These are phyloP conservation scores for Ptilorrhoa leucosticta DNA, from an alignment of 2,113 vertebrate genomes.

Conservation along the genomic window DNA sequence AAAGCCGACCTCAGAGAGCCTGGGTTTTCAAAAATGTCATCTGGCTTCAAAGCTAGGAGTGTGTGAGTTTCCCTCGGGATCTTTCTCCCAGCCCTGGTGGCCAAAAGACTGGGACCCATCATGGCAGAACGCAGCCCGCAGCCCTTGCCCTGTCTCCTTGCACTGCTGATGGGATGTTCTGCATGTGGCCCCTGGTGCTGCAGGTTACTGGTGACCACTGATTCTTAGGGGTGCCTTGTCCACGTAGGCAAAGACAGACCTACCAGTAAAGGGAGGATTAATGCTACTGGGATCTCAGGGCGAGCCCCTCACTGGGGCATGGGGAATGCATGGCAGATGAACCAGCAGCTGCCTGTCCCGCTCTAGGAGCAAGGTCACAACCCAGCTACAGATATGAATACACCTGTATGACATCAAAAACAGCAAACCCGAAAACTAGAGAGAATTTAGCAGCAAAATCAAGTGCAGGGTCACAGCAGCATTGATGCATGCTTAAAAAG, in stretches of 20 bases:
- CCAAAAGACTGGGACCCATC: background rate
- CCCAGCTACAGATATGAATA: background rate
- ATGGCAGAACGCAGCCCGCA: background rate
- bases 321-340: background rate
- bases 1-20: background rate
- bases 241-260: background rate
- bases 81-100: background rate
- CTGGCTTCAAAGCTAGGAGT: fast-evolving
- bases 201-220: background rate
- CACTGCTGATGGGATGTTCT: background rate
- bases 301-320: fast-evolving
- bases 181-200: background rate
- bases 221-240: background rate
- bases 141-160: background rate
- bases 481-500: background rate
- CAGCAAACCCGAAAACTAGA: background rate
- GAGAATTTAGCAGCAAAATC: background rate
- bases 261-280: background rate
- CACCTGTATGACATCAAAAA: background rate
- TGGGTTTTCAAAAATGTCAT: background rate
- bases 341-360: fast-evolving
- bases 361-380: background rate
- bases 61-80: background rate
- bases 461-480: background rate
- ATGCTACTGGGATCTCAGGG: background rate